These are phyloP conservation scores for Pelosia muscerda DNA, from an alignment of 2,888 invertebrate genomes.

Conservation along the genomic window DNA sequence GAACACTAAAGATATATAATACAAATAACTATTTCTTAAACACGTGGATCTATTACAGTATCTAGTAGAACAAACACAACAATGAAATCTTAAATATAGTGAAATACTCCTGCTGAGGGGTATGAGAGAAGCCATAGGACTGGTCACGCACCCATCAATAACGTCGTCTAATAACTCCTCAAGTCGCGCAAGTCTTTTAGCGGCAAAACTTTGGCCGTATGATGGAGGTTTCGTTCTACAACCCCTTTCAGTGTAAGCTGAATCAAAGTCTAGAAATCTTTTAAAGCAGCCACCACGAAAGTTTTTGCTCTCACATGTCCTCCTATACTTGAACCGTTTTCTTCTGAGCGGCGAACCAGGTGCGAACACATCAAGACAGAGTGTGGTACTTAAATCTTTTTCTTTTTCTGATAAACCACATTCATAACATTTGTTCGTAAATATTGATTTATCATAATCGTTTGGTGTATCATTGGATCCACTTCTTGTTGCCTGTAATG, in stretches of 20 bases:
- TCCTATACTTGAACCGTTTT: slow-evolving; percentile 21
- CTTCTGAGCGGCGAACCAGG: not conserved
- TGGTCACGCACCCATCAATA: slow-evolving; percentile 57
- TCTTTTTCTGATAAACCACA: slow-evolving; percentile 48
- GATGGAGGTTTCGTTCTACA: slow-evolving; percentile 58
- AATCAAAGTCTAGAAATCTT: slow-evolving; percentile 59
- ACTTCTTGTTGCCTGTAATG: not conserved
- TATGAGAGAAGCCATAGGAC: slow-evolving; percentile 62
- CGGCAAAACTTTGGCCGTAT: slow-evolving; percentile 51
- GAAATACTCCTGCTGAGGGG: slow-evolving; percentile 65
- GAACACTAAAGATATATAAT: not conserved
- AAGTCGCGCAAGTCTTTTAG: slow-evolving; percentile 46
- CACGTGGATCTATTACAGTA: slow-evolving; percentile 59
- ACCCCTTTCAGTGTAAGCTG: slow-evolving; percentile 59
- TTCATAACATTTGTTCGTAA: slow-evolving; percentile 46
- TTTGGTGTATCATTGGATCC: not conserved
- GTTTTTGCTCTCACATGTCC: slow-evolving; percentile 22
- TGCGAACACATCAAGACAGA: slow-evolving; percentile 50
- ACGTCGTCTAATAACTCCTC: slow-evolving; percentile 49
- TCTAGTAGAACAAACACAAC: slow-evolving; percentile 62
- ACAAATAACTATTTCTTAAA: slow-evolving; percentile 11
- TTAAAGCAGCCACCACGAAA: slow-evolving; percentile 53
- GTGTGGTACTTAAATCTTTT: slow-evolving; percentile 29
- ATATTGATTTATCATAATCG: slow-evolving; percentile 9
- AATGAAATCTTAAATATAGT: slow-evolving; percentile 64